Percentiles rank a stretch among this genome's conserved stretches.
These are phyloP conservation scores for Palythoa grandis DNA, from an alignment of 92 coral and sea anemone species.

Conservation along the genomic window DNA sequence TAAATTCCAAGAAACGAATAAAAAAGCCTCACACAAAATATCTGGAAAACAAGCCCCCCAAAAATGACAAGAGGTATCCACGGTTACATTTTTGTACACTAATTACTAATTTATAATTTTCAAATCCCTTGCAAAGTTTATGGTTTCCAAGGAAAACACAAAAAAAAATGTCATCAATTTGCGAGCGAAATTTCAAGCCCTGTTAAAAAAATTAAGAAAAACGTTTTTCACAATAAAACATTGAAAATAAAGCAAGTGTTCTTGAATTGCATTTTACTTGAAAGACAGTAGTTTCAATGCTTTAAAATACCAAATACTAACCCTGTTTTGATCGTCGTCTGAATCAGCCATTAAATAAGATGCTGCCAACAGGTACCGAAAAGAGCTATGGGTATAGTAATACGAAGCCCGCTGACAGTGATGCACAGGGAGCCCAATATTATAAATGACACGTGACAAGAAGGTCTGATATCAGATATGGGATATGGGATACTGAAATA, in stretches of 20 bases:
- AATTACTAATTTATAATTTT: slow-evolving; percentile 24
- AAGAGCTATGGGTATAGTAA: slow-evolving; percentile 49
- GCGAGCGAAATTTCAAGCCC: background rate
- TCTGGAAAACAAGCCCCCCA: background rate
- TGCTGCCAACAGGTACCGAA: slow-evolving; percentile 15
- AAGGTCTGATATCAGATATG: background rate
- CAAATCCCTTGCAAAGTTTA: background rate
- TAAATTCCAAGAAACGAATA: background rate
- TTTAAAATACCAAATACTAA: slow-evolving; percentile 45
- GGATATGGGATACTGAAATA: background rate
- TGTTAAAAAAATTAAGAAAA: background rate
- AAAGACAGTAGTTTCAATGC: background rate
- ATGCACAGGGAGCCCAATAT: slow-evolving; percentile 5
- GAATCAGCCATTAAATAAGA: slow-evolving; percentile 92
- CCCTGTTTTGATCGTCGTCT: slow-evolving; percentile 94
- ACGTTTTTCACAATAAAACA: background rate
- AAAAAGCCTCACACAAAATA: background rate
- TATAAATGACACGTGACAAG: background rate
- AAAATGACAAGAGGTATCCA: background rate
- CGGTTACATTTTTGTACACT: background rate
- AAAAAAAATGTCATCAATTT: background rate
- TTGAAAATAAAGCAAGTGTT: slow-evolving; percentile 30
- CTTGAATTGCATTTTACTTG: background rate
- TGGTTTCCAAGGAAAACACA: slow-evolving; percentile 36
- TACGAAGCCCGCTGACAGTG: background rate